Evolutionary conservation across 2,888 invertebrate species (phyloP).

Genomic region (Cecidostiba fungosa): DNA sequence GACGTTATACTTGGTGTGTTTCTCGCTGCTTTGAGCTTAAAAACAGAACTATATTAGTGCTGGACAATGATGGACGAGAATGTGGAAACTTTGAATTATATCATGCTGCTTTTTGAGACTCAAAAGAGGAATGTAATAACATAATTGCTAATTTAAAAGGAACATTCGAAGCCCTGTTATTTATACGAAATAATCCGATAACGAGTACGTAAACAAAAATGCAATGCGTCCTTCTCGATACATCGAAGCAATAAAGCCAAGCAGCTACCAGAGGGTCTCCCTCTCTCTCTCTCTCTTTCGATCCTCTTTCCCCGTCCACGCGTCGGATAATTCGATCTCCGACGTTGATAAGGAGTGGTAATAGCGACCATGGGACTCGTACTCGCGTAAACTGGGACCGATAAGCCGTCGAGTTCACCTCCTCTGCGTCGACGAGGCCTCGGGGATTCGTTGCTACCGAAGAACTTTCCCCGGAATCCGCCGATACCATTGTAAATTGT

Average conservation of each 20-base stretch:
- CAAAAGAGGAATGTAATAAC: too few relatives aligned
- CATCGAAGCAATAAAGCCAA: background rate
- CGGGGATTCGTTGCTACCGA: conserved; percentile 29
- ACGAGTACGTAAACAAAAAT: background rate
- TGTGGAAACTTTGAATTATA: background rate
- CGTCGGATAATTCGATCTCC: conserved; percentile 22
- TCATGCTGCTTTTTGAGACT: background rate
- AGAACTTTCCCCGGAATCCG: conserved; percentile 20
- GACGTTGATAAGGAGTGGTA: conserved; percentile 40
- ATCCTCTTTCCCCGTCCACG: background rate
- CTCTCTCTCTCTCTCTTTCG: background rate
- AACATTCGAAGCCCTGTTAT: too few relatives aligned
- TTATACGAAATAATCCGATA: too few relatives aligned
- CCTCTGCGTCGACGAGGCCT: conserved; percentile 32
- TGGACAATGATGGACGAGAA: too few relatives aligned
- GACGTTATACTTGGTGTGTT: background rate
- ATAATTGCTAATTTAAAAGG: too few relatives aligned
- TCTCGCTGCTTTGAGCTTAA: background rate
- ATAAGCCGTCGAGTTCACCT: background rate
- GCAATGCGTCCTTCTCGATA: background rate
- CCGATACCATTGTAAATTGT: conserved; percentile 4
- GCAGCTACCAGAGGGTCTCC: background rate
- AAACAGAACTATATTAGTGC: too few relatives aligned
- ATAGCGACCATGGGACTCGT: conserved; percentile 42
- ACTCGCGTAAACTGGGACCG: conserved; percentile 7